Conservation (phyloP, 64 coral and sea anemone genomes). For the Montipora capricornis region DNA sequence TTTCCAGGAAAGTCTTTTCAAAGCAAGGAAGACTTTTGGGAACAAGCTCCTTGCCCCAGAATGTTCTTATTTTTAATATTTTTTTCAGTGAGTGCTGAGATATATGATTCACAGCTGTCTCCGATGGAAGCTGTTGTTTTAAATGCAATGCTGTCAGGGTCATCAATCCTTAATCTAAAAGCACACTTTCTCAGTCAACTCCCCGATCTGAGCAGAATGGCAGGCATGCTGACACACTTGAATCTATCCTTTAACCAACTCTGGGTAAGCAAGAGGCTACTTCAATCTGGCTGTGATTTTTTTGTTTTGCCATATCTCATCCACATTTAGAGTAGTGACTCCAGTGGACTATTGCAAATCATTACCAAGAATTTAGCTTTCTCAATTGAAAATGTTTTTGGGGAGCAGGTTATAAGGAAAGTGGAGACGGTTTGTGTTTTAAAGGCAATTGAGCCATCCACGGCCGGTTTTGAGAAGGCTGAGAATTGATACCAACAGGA, state of each 20-base stretch:
- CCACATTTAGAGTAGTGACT: too few species aligned
- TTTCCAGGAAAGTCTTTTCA: too few species aligned
- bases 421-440: too few species aligned
- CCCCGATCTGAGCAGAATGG: conserved; percentile 67
- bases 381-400: too few species aligned
- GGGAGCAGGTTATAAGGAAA: too few species aligned
- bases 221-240: conserved; percentile 76
- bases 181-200: conserved; percentile 86
- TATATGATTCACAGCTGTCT: conserved; percentile 68
- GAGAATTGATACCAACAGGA: too few species aligned
- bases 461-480: too few species aligned
- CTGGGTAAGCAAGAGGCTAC: conserved; percentile 65
- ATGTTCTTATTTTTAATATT: neutral
- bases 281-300: neutral
- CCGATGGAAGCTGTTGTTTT: conserved; percentile 87
- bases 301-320: too few species aligned
- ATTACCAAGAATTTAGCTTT: too few species aligned
- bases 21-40: too few species aligned
- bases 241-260: conserved; percentile 98
- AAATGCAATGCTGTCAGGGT: conserved; percentile 78
- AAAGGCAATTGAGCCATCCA: too few species aligned
- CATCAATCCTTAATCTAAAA: conserved; percentile 83
- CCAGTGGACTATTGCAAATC: too few species aligned
- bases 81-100: conserved; percentile 41
- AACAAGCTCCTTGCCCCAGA: neutral